These are phyloP conservation scores for Triops longicaudatus DNA, from an alignment of 1,140 invertebrate species.

Conservation along the genomic window DNA sequence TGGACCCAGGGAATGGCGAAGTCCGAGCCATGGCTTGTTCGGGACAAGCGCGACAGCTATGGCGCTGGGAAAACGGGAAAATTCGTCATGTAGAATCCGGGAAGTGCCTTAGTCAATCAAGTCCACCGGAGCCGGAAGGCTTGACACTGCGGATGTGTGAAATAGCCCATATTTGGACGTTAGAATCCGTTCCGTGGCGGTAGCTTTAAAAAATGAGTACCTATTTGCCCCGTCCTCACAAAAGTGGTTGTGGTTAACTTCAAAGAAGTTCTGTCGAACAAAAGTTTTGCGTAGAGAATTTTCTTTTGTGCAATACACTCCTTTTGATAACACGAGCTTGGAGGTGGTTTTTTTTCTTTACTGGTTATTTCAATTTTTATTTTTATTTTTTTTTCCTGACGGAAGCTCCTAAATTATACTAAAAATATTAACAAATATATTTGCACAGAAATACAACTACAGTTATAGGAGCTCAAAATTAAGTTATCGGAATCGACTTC, in stretches of 20 bases:
- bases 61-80: constrained; percentile 46
- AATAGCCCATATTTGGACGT: neutral
- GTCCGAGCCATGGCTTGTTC: constrained; percentile 59
- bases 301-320: neutral
- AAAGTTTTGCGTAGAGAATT: neutral
- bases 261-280: neutral
- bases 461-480: too few relatives aligned
- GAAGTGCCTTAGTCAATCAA: neutral
- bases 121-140: neutral
- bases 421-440: too few relatives aligned
- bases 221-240: neutral
- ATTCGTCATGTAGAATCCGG: constrained; percentile 30
- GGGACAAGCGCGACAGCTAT: constrained; percentile 51
- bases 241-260: neutral
- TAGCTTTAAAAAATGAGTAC: neutral
- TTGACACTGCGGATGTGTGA: neutral
- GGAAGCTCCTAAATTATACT: too few relatives aligned
- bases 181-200: neutral
- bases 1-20: constrained; percentile 55
- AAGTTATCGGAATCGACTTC: too few relatives aligned
- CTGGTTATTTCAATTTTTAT: too few relatives aligned
- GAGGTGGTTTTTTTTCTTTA: too few relatives aligned
- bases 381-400: too few relatives aligned
- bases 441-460: neutral
- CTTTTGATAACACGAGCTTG: neutral